Conservation (phyloP, 1,140 invertebrate species). For the Orchestia grillus region DNA sequence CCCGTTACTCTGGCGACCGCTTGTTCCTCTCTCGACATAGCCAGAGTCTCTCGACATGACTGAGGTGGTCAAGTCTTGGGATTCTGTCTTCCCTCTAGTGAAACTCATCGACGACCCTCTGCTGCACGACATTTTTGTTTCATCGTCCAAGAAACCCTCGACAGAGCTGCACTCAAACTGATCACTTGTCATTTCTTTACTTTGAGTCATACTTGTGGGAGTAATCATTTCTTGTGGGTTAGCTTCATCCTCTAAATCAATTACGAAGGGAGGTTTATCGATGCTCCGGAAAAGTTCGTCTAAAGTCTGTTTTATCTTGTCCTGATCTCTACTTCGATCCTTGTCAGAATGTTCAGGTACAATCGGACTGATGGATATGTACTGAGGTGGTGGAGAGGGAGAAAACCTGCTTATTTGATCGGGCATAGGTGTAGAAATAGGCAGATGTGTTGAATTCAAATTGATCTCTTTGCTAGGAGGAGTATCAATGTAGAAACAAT, state of each 20-base stretch:
- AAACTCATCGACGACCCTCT: conserved; percentile 60
- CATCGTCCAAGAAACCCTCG: conserved; percentile 58
- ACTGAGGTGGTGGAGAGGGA: conserved; percentile 60
- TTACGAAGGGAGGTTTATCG: conserved; percentile 38
- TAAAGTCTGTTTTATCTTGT: conserved; percentile 50
- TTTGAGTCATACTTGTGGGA: conserved; percentile 44
- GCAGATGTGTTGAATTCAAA: conserved; percentile 54
- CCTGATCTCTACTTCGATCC: conserved; percentile 31
- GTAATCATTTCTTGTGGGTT: conserved; percentile 16
- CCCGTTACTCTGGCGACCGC: background rate
- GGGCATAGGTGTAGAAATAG: conserved; percentile 62
- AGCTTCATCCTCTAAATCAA: conserved; percentile 31
- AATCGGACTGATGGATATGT: conserved; percentile 66
- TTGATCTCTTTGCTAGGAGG: conserved; percentile 58
- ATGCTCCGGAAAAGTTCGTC: conserved; percentile 29
- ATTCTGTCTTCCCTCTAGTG: conserved; percentile 62
- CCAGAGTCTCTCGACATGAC: conserved; percentile 68
- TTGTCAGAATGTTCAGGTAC: conserved; percentile 47
- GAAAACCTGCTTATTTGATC: conserved; percentile 62
- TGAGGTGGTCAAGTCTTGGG: conserved; percentile 65
- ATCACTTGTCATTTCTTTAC: conserved; percentile 37
- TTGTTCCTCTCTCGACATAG: conserved; percentile 59
- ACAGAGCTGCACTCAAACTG: conserved; percentile 52
- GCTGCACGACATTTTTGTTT: conserved; percentile 58
- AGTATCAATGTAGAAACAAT: conserved; percentile 67